Evolutionary conservation across 2,888 invertebrate genomes (phyloP).

Genomic region (Acanthococcus lagerstroemiae): DNA sequence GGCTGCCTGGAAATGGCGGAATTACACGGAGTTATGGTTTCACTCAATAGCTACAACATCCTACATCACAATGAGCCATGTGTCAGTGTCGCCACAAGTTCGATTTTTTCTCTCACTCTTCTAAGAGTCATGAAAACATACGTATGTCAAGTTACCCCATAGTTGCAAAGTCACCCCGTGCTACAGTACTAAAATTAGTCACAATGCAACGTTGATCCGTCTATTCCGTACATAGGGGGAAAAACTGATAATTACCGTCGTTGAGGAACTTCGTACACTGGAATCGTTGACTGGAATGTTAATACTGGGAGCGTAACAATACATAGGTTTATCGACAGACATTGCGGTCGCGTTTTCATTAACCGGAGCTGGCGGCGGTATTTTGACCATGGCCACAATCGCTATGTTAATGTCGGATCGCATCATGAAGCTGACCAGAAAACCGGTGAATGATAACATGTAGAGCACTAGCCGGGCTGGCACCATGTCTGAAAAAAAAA

Average conservation of each 20-base stretch:
- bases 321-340: conserved; percentile 36
- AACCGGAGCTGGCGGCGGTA: conserved; percentile 35
- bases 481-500: conserved; percentile 44
- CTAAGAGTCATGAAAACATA: too few species aligned
- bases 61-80: too few species aligned
- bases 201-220: too few species aligned
- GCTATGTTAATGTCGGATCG: conserved; percentile 62
- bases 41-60: too few species aligned
- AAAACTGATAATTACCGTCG: conserved; percentile 3
- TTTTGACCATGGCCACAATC: conserved; percentile 56
- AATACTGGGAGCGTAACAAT: conserved; percentile 7
- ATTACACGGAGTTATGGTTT: too few species aligned
- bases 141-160: too few species aligned
- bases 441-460: conserved; percentile 60
- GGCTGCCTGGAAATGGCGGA: too few species aligned
- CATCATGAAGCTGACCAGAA: conserved; percentile 66
- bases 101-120: too few species aligned
- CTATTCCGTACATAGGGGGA: neutral
- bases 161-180: too few species aligned
- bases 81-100: too few species aligned
- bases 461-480: conserved; percentile 61
- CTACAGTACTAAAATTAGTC: too few species aligned
- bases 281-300: conserved; percentile 22
- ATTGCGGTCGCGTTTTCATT: conserved; percentile 27
- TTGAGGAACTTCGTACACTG: neutral